Conservation (phyloP, 2,888 invertebrate genomes). For the Epistrophe eligans region DNA sequence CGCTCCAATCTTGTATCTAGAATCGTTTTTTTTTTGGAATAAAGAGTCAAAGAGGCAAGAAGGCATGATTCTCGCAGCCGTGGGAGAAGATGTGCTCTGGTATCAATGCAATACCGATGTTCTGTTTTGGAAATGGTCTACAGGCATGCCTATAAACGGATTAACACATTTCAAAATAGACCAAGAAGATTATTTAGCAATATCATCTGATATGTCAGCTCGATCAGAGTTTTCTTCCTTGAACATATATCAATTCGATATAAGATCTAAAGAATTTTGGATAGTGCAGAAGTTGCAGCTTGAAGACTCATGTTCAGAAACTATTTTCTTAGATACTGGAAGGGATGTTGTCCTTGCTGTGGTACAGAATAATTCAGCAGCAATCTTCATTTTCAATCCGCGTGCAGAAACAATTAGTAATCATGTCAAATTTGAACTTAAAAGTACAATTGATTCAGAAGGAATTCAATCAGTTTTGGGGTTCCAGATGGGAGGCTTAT, state of each 20-base stretch:
- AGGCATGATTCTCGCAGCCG: slow-evolving; percentile 78
- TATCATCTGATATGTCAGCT: slow-evolving; percentile 77
- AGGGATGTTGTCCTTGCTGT: slow-evolving; percentile 81
- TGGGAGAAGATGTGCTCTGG: slow-evolving; percentile 79
- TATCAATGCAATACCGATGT: slow-evolving; percentile 76
- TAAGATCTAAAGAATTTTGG: slow-evolving; percentile 80
- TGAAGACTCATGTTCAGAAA: slow-evolving; percentile 76
- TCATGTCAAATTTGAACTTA: slow-evolving; percentile 78
- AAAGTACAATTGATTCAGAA: slow-evolving; percentile 78
- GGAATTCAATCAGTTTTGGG: slow-evolving; percentile 79
- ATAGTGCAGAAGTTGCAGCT: slow-evolving; percentile 81
- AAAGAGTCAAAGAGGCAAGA: slow-evolving; percentile 77
- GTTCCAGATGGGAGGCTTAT: slow-evolving; percentile 83
- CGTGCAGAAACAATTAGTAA: slow-evolving; percentile 65
- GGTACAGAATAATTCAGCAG: slow-evolving; percentile 79
- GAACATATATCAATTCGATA: slow-evolving; percentile 80
- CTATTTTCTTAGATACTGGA: slow-evolving; percentile 80
- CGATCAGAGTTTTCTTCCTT: slow-evolving; percentile 75
- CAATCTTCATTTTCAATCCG: slow-evolving; percentile 80
- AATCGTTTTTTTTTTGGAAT: slow-evolving; percentile 80
- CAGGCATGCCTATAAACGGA: slow-evolving; percentile 77
- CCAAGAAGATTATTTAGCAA: slow-evolving; percentile 78
- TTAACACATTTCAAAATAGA: slow-evolving; percentile 79
- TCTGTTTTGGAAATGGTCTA: slow-evolving; percentile 80
- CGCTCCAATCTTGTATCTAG: slow-evolving; percentile 77